Evolutionary conservation across 2,888 invertebrate genomes (phyloP), one percentile per base, ranked within the genome.

Genomic region (Epinotia brunnichana): DNA sequence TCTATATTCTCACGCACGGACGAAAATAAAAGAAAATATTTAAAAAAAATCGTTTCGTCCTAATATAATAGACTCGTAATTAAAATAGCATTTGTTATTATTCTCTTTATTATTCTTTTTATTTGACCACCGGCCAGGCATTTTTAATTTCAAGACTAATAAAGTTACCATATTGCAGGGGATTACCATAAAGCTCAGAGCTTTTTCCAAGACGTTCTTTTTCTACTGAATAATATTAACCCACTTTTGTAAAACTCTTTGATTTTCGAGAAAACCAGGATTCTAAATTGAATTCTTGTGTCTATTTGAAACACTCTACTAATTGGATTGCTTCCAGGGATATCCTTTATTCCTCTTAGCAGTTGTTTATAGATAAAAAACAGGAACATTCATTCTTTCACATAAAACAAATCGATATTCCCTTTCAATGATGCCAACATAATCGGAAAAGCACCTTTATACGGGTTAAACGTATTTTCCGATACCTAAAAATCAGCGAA

Each of bases 181-280:
- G 24, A 70, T 70, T 70, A 63, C 70, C 70, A 70, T 70, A 70
- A 44, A 29, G 15, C 56, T 29, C 53, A 13, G 17, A 54, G 51
- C 69, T 61, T 19, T 63, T 66, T n/a, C 56, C 35, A 57, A 69
- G 62, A 62, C 48, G 24, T 63, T 56, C 69, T 70, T 70, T n/a
- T 70, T 57, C 70, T 70, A 57, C 39, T 57, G 70, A 70, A 70
- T 70, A 35, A 54, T 51, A 63, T 63, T 70, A 70, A 57, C 70
- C 70, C 35, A 70, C 48, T 70, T 70, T 63, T 51, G 19, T 41
- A 63, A 56, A 61, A 54, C 69, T 69, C 70, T 62, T 62, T 66
- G 56, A 62, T 44, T 70, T 70, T 39, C 39, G 9, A 51, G 21
- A 54, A 60, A 62, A 70, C 24, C 48, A 29, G 29, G 57, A 70